These are phyloP conservation scores for Galerucella nymphaeae DNA, from an alignment of 2,888 invertebrate genomes.

Conservation along the genomic window DNA sequence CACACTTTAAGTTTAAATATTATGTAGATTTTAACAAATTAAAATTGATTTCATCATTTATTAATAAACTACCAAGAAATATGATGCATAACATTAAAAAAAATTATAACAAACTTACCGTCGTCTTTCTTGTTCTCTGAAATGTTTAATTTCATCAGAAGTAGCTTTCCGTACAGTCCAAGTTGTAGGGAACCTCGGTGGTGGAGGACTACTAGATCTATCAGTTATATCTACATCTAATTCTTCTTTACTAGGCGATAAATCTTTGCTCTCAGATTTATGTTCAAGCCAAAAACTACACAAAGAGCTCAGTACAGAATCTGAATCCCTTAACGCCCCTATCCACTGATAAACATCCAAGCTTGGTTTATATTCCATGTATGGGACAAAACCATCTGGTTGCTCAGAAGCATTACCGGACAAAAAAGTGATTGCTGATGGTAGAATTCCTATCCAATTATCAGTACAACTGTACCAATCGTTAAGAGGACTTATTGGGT, in stretches of 20 bases:
- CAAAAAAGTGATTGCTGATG: conserved; percentile 84
- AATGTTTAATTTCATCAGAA: conserved; percentile 79
- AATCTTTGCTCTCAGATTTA: conserved; percentile 63
- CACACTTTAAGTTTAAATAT: too few species aligned
- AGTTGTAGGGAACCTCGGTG: conserved; percentile 75
- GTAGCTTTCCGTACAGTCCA: conserved; percentile 88
- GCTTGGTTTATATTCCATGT: conserved; percentile 82
- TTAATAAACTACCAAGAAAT: too few species aligned
- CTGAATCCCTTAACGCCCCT: conserved; percentile 91
- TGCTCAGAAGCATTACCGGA: conserved; percentile 84
- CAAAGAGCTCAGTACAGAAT: conserved; percentile 78
- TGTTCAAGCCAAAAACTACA: conserved; percentile 85
- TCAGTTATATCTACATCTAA: conserved; percentile 61
- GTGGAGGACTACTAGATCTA: conserved; percentile 67
- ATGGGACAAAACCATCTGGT: conserved; percentile 89
- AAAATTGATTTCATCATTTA: too few species aligned
- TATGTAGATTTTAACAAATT: too few species aligned
- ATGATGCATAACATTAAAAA: not conserved
- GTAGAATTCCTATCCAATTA: conserved; percentile 80
- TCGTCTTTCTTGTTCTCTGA: conserved; percentile 82
- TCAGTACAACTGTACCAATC: conserved; percentile 79
- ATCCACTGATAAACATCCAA: conserved; percentile 90
- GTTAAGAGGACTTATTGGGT: conserved; percentile 84
- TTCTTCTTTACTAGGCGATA: conserved; percentile 59
- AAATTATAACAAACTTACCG: conserved; percentile 73